Conservation (phyloP, 2,113 vertebrate genomes). For the Ptyas mucosa region DNA sequence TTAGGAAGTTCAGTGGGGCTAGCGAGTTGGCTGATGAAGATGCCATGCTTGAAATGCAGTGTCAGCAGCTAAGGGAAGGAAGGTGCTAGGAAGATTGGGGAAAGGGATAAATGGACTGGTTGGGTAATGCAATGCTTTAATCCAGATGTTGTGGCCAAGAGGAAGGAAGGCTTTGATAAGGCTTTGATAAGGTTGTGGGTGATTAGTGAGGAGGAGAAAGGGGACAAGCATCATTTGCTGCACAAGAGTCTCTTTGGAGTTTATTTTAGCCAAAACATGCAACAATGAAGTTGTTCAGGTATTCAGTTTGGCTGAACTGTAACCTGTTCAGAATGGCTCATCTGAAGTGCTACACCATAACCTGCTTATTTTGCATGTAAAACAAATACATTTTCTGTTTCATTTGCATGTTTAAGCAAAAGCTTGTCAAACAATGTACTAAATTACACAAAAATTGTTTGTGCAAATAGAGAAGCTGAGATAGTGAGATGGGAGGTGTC, state of each 20-base stretch:
- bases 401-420: not conserved
- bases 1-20: not conserved
- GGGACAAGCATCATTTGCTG: not conserved
- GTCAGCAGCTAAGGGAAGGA: not conserved
- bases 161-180: not conserved
- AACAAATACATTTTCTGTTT: not conserved
- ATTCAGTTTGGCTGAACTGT: not conserved
- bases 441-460: not conserved
- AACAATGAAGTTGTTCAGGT: not conserved
- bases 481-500: not conserved
- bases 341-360: not conserved
- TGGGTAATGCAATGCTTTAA: not conserved
- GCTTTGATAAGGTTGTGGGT: not conserved
- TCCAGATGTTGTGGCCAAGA: not conserved
- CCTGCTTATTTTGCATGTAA: not conserved
- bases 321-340: not conserved
- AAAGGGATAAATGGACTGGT: not conserved
- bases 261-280: not conserved
- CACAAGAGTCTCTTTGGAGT: not conserved
- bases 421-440: not conserved
- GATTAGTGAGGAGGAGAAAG: not conserved
- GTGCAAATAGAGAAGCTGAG: not conserved
- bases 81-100: not conserved
- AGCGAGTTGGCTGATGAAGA: not conserved
- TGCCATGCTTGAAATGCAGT: not conserved